Evolutionary conservation across 2,888 invertebrate genomes (phyloP), one percentile per base, ranked within the genome.

Genomic region (Malthinus flaveolus): DNA sequence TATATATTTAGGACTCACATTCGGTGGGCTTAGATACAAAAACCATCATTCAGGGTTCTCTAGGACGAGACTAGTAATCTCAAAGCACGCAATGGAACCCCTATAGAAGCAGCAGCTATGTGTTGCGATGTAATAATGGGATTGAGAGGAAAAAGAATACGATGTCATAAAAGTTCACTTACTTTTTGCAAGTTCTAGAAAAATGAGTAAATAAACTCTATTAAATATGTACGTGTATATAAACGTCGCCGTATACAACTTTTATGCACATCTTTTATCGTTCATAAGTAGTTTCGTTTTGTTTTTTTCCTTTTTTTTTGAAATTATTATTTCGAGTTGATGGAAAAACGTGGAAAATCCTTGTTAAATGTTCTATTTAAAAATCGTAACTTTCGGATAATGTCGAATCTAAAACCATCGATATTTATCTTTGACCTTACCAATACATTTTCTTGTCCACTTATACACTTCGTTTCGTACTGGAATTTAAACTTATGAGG

Each of bases 1-100:
- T 63, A 63, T 63, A 61, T 63, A 63, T 63, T 63, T 63, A 63
- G 63, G 63, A 56, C 60, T 63, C 63, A 56, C 58, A 63, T 63
- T 62, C 51, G 63, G 58, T 36, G 57, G 49, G 60, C 63, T 60
- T 60, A 63, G 63, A 63, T 63, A 63, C 61, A 63, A 55, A 61
- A 63, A 54, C 56, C 61, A 63, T 63, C 63, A 61, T 58, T 63
- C 63, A 63, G 58, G 58, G 61, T 56, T 53, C 54, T 56, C 62
- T 56, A 59, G 59, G 59, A 59, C 59, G 59, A 58, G 55, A 49
- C 62, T 49, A 49, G 60, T 56, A 61, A 61, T 61, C 60, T 61
- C 56, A 46, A 61, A 53, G 60, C 60, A 61, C 60, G 60, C 60
- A 61, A 61, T 46, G 60, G 50, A 34, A 56, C 56, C 47, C 56